phyloP scores from a whole-genome alignment of 2,888 invertebrate genomes.

The Sympetrum striolatum region DNA sequence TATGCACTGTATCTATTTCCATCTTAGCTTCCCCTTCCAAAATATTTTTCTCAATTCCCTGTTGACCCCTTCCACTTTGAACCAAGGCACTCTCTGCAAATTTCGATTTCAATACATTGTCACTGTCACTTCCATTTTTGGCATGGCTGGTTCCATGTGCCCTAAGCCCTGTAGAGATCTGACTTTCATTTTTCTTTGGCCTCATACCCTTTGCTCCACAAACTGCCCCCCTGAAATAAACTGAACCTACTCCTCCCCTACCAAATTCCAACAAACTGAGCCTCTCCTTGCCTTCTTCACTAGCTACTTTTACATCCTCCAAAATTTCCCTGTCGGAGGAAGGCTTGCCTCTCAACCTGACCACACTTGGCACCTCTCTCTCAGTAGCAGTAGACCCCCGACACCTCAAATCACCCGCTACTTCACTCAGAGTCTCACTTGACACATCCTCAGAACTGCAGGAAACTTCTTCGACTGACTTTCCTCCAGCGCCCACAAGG shows the following conservation, averaged over 20 bases:
- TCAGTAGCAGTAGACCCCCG: too few species aligned
- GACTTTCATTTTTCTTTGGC: neutral
- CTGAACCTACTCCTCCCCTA: neutral
- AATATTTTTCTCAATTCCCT: neutral
- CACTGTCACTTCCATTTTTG: neutral
- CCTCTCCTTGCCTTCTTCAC: neutral
- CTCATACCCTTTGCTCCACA: neutral
- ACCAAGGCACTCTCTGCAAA: neutral
- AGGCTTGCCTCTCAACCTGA: neutral
- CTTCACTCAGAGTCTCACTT: neutral
- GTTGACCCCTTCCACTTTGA: too few species aligned
- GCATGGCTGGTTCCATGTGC: neutral
- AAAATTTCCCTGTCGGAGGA: neutral
- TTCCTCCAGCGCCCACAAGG: neutral
- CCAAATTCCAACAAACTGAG: neutral
- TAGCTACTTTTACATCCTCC: neutral
- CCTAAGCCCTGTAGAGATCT: neutral
- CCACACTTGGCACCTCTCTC: neutral
- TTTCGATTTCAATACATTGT: neutral
- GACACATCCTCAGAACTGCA: neutral
- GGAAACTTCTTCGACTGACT: neutral
- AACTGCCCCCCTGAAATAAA: neutral
- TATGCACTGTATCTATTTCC: neutral
- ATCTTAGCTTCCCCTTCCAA: neutral
- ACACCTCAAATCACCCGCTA: too few species aligned